Evolutionary conservation across 2,797 vertebrate genomes (phyloP).

Genomic region (Gallirallus australis): DNA sequence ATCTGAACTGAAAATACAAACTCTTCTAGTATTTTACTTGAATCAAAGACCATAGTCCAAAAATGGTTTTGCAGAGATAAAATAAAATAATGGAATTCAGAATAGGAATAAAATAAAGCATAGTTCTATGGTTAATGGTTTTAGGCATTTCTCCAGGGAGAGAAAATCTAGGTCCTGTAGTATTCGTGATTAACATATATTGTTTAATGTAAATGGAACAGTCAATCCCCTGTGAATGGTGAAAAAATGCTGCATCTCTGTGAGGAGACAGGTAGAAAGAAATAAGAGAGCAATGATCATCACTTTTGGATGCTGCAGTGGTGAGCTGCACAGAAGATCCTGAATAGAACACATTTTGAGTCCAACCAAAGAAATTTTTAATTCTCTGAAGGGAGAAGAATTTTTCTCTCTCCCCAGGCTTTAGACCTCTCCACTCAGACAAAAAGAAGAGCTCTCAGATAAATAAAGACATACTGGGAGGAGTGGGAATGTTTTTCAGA

Average conservation of each 20-base stretch:
- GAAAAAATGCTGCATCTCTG: not conserved
- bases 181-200: conserved; percentile 3
- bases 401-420: not conserved
- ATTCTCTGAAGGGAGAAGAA: not conserved
- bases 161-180: conserved; percentile 5
- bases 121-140: not conserved
- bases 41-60: not conserved
- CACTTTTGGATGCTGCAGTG: not conserved
- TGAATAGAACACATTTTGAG: not conserved
- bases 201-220: conserved; percentile 44
- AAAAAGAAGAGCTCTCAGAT: conserved; percentile 17
- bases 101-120: not conserved
- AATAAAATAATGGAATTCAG: not conserved
- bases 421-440: not conserved
- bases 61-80: not conserved
- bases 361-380: not conserved
- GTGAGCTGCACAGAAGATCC: not conserved
- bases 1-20: not conserved
- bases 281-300: not conserved
- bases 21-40: not conserved
- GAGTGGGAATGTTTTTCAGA: not conserved
- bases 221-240: not conserved
- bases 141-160: conserved; percentile 2
- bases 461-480: conserved; percentile 12
- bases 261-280: not conserved